These are phyloP conservation scores for Cyanoramphus novaezelandiae DNA, from an alignment of 2,113 vertebrate species.

Conservation along the genomic window DNA sequence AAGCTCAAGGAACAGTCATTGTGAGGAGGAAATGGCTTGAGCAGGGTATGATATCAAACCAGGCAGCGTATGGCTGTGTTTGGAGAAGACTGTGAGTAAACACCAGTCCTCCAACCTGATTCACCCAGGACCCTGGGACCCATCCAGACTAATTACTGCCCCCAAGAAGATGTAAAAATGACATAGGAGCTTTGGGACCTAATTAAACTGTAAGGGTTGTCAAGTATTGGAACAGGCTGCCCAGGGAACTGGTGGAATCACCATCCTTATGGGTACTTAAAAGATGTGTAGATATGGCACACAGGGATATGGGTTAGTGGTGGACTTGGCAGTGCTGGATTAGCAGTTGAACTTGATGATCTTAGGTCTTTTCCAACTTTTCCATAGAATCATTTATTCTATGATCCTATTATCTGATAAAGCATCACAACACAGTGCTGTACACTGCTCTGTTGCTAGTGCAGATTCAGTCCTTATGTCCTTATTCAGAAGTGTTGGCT, in stretches of 20 bases:
- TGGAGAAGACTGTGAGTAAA: background rate
- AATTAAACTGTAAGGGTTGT: background rate
- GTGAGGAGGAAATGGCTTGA: background rate
- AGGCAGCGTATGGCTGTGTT: background rate
- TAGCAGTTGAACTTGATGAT: background rate
- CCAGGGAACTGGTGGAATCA: background rate
- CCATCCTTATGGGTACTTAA: background rate
- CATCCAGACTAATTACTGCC: background rate
- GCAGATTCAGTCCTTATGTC: background rate
- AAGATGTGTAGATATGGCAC: rapidly evolving
- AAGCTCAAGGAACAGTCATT: no score
- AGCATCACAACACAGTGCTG: background rate
- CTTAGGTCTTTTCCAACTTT: background rate
- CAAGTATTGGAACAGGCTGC: background rate
- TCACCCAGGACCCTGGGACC: background rate
- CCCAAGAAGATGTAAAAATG: background rate
- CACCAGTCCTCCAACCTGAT: background rate
- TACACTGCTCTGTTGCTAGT: background rate
- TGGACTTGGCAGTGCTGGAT: background rate
- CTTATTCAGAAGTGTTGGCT: background rate
- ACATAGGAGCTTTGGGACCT: rapidly evolving
- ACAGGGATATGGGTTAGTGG: background rate
- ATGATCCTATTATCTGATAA: background rate
- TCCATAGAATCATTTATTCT: background rate
- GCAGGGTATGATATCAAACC: background rate